Evolutionary conservation across 2,888 invertebrate genomes (phyloP).

Genomic region (Ctena decussata): DNA sequence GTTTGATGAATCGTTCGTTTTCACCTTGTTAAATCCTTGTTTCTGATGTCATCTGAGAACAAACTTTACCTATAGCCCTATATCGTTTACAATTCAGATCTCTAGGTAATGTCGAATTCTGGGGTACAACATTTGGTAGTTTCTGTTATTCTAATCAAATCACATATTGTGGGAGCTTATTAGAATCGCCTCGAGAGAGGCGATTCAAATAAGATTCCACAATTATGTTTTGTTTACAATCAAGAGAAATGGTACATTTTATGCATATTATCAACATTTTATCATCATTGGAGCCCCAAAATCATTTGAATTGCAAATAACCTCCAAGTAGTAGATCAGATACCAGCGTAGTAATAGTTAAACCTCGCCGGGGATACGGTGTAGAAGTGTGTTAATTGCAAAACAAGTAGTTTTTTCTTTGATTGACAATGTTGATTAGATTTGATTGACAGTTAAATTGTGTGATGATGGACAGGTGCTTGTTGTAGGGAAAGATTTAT

Average conservation of each 20-base stretch:
- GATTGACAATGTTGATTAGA: slow-evolving; percentile 6
- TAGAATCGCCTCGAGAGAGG: too few species aligned
- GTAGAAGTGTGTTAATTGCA: not conserved
- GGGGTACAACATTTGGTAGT: too few species aligned
- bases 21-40: not conserved
- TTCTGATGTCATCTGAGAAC: not conserved
- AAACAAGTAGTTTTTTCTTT: slow-evolving; percentile 14
- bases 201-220: too few species aligned
- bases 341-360: not conserved
- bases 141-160: too few species aligned
- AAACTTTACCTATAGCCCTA: not conserved
- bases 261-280: too few species aligned
- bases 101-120: too few species aligned
- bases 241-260: too few species aligned
- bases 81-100: too few species aligned
- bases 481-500: not conserved
- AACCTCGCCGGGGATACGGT: too few species aligned
- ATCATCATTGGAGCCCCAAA: not conserved
- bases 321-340: not conserved
- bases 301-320: not conserved
- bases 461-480: slow-evolving; percentile 3
- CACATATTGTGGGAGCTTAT: too few species aligned
- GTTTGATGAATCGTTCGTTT: not conserved
- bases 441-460: not conserved
- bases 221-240: too few species aligned